Base-by-base conservation (phyloP, 2,113 vertebrate genomes). In the Dasyornis broadbenti region DNA sequence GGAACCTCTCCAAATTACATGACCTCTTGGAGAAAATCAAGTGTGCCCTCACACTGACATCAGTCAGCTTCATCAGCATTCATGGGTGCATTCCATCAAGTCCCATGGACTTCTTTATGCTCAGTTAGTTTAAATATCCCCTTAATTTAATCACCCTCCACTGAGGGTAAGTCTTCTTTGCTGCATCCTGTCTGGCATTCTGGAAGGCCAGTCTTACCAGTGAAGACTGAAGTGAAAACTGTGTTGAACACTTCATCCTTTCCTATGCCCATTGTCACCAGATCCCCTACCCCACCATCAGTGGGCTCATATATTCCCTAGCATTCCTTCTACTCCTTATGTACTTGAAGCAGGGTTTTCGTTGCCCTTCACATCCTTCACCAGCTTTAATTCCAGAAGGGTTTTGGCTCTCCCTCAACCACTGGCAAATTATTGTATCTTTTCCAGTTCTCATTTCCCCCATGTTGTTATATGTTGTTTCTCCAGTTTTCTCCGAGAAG, bases 151-250 rank as follows among this genome's bases (percentile, higher is more conserved):
- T 61, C 30, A 24, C 28, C 3, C 26, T 71, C 33, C 19, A n/a
- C 20, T 71, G n/a, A 40, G 5, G 3, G 2, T 15, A 39, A 40
- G 10, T 77, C 10, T 33, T 94, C 28, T 21, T 71, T 75, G 26
- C 26, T 45, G 16, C 33, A 71, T 21, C 49, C 13, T 56, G 18
- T 19, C 45, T 7, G 6, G 24, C 21, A 54, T 40, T 71, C 10
- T 0, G 0, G 42, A 82, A 72, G 21, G 13, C 15, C 0, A 0
- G 9, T 22, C 47, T 24, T 14, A 47, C 7, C 75, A 53, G 27
- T 5, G 17, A 86, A 64, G 37, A 54, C 52, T 24, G 21, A 78
- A 33, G 39, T 30, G 63, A 71, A 68, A 86, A 53, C 26, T 4
- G 5, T 31, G 16, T 22, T 12, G 6, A 68, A 47, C 30, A 47